These are phyloP conservation scores for Agrochola lota DNA, from an alignment of 2,888 invertebrate genomes.

Conservation along the genomic window DNA sequence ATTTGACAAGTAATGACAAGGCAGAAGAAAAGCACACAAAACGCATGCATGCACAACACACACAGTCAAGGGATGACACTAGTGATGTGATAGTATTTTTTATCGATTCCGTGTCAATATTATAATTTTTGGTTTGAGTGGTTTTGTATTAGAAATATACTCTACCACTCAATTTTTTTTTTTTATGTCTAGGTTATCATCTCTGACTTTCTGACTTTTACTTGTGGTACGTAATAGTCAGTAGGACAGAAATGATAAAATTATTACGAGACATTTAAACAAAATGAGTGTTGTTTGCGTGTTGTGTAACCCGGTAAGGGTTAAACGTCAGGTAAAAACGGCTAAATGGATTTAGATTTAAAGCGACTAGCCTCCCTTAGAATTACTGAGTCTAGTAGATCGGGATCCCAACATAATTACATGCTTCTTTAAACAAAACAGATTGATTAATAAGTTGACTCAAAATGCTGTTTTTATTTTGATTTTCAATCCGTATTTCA, in stretches of 20 bases:
- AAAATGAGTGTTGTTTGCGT: background rate
- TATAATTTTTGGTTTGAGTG: background rate
- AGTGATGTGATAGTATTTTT: background rate
- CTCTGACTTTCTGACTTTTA: background rate
- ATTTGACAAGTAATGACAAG: background rate
- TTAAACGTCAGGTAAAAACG: background rate
- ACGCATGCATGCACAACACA: constrained; percentile 16
- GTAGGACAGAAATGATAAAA: background rate
- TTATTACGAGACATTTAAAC: background rate
- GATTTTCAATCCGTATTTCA: background rate
- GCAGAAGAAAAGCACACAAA: background rate
- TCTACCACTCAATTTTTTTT: background rate
- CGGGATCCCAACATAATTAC: background rate
- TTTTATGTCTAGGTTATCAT: background rate
- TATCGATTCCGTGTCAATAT: background rate
- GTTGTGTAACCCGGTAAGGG: too few species aligned
- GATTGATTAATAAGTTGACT: background rate
- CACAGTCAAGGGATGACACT: background rate
- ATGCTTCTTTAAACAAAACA: background rate
- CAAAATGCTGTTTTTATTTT: background rate
- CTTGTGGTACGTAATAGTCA: background rate
- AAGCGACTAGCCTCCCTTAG: background rate
- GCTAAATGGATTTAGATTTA: background rate
- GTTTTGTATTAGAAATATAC: background rate
- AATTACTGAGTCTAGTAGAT: background rate